Evolutionary conservation across 2,888 invertebrate species (phyloP).

Genomic region (Mechanitis mazaeus): DNA sequence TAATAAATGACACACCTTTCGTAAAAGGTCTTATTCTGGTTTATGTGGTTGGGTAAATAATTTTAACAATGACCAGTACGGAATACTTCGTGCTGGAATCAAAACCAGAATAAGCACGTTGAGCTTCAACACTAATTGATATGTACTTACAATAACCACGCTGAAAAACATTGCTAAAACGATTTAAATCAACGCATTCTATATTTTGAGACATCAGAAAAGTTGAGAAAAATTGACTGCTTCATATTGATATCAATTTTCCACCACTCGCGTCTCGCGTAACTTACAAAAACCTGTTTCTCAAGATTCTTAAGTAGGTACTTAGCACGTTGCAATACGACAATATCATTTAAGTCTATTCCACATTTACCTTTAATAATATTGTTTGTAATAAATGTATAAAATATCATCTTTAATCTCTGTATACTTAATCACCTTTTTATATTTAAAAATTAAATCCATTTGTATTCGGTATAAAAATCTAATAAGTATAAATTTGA

Average conservation of each 20-base stretch:
- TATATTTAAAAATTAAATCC: conserved; percentile 77
- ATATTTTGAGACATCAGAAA: conserved; percentile 23
- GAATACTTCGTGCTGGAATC: conserved; percentile 8
- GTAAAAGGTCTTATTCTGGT: conserved; percentile 27
- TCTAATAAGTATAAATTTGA: conserved; percentile 76
- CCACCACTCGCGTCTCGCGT: conserved; percentile 38
- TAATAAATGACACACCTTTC: conserved; percentile 13
- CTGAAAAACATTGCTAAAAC: conserved; percentile 35
- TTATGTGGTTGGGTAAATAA: conserved; percentile 20
- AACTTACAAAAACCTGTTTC: conserved; percentile 37
- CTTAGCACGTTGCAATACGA: conserved; percentile 58
- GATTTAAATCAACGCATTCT: conserved; percentile 36
- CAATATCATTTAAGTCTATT: conserved; percentile 70
- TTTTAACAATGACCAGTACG: conserved; percentile 8
- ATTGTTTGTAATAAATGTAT: conserved; percentile 77
- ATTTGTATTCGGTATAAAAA: conserved; percentile 77
- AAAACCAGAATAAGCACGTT: conserved; percentile 27
- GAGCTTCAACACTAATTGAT: conserved; percentile 61
- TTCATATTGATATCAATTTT: conserved; percentile 32
- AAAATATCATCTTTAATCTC: conserved; percentile 78
- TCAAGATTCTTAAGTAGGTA: conserved; percentile 42
- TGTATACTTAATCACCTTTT: conserved; percentile 77
- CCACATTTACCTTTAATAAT: conserved; percentile 73
- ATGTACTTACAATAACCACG: conserved; percentile 69
- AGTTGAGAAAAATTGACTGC: conserved; percentile 35